A percentile compares a stretch with the other conserved stretches of the same genome.
Conservation (phyloP, 2,797 vertebrate genomes). For the Betta splendens region DNA sequence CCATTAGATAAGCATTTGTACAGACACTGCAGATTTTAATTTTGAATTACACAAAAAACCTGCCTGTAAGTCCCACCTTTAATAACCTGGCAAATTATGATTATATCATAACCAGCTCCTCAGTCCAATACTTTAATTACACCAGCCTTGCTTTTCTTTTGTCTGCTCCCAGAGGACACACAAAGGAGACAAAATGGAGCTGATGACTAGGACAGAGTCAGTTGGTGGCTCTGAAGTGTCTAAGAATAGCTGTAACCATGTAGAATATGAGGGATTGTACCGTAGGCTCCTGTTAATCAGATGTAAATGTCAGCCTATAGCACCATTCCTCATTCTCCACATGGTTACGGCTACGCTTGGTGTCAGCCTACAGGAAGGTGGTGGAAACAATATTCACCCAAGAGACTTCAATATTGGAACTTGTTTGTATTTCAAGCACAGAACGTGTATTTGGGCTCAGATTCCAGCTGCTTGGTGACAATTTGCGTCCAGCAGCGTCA, state of each 20-base stretch:
- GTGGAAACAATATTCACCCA: too few relatives aligned
- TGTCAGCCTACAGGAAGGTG: slow-evolving; percentile 16
- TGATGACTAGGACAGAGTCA: slow-evolving; percentile 19
- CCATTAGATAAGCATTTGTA: slow-evolving; percentile 39
- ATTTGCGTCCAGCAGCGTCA: too few relatives aligned
- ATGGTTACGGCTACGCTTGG: too few relatives aligned
- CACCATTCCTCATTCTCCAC: too few relatives aligned
- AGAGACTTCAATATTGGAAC: too few relatives aligned
- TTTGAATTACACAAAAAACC: slow-evolving; percentile 58
- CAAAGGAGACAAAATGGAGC: slow-evolving; percentile 16
- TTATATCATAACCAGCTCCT: slow-evolving; percentile 50
- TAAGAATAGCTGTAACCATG: slow-evolving; percentile 44
- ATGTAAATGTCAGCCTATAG: slow-evolving; percentile 42
- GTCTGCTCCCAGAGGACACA: slow-evolving; percentile 36
- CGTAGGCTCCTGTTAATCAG: slow-evolving; percentile 34
- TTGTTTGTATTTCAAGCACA: too few relatives aligned
- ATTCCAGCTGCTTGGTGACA: too few relatives aligned
- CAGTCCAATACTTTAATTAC: slow-evolving; percentile 60
- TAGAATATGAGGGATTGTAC: slow-evolving; percentile 34
- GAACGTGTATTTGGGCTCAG: too few relatives aligned
- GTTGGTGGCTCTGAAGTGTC: slow-evolving; percentile 23
- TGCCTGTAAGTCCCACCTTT: slow-evolving; percentile 58
- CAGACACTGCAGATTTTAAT: slow-evolving; percentile 55
- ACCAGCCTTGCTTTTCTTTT: slow-evolving; percentile 39
- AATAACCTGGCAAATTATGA: slow-evolving; percentile 67